These are phyloP conservation scores for Calcarius ornatus DNA, from an alignment of 2,113 vertebrate species.

Conservation along the genomic window DNA sequence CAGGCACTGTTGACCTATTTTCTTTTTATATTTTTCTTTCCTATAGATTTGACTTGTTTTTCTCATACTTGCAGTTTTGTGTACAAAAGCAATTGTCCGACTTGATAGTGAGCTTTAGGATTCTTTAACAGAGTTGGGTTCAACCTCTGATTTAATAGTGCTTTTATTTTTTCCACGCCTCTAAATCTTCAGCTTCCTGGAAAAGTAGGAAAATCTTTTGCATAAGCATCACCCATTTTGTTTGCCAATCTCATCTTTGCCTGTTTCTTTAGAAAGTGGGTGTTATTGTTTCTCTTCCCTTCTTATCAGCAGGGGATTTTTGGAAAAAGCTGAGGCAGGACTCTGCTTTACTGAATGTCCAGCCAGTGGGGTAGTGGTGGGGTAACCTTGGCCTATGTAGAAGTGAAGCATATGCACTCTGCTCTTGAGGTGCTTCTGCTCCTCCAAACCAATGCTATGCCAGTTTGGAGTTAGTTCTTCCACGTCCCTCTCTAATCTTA, in stretches of 20 bases:
- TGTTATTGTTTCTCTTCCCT: not conserved
- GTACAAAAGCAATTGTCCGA: not conserved
- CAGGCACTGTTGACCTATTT: not conserved
- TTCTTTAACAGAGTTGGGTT: not conserved
- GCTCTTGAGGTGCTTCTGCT: not conserved
- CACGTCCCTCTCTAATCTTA: not conserved
- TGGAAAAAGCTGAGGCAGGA: not conserved
- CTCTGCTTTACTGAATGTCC: not conserved
- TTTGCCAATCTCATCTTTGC: not conserved
- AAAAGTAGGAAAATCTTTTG: not conserved
- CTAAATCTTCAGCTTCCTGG: not conserved
- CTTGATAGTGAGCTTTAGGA: not conserved
- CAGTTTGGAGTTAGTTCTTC: not conserved
- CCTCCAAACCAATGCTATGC: not conserved
- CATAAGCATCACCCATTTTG: not conserved
- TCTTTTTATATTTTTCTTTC: not conserved
- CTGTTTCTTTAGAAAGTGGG: not conserved
- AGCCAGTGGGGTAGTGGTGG: not conserved
- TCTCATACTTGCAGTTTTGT: not conserved
- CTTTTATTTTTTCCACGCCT: not conserved
- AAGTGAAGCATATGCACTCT: not conserved
- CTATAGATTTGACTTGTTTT: not conserved
- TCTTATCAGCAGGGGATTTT: not conserved
- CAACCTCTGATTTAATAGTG: not conserved
- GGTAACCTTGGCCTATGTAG: accelerated